Conservation (phyloP, 2,113 vertebrate genomes). For the Tinamus guttatus region DNA sequence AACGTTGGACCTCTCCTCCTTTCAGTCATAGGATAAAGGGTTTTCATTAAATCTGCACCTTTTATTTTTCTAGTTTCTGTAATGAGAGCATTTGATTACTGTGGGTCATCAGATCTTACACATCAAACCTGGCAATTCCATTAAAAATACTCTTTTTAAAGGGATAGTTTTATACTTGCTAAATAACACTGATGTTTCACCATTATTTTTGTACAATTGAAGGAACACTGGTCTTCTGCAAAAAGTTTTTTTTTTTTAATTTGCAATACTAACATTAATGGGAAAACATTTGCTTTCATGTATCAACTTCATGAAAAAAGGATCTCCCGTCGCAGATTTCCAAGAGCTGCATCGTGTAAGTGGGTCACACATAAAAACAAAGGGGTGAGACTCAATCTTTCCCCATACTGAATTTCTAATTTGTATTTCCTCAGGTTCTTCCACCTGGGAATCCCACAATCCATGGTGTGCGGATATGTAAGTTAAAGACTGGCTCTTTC, state of each 20-base stretch:
- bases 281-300: not conserved
- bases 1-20: not conserved
- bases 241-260: not conserved
- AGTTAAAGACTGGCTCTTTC: not conserved
- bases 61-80: not conserved
- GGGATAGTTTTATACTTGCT: not conserved
- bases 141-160: not conserved
- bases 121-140: not conserved
- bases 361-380: rapidly evolving
- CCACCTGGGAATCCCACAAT: not conserved
- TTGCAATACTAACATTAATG: not conserved
- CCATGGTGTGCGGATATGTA: rapidly evolving
- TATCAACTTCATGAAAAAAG: rapidly evolving
- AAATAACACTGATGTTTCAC: not conserved
- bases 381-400: not conserved
- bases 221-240: not conserved
- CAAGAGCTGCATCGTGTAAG: rapidly evolving
- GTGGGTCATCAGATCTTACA: not conserved
- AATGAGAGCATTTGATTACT: not conserved
- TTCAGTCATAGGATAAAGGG: not conserved
- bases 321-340: rapidly evolving
- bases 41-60: not conserved
- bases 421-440: not conserved
- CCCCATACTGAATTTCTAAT: not conserved
- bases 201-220: not conserved